These are phyloP conservation scores for Seira sanloemensis DNA, from an alignment of 2,888 invertebrate genomes.

Conservation along the genomic window DNA sequence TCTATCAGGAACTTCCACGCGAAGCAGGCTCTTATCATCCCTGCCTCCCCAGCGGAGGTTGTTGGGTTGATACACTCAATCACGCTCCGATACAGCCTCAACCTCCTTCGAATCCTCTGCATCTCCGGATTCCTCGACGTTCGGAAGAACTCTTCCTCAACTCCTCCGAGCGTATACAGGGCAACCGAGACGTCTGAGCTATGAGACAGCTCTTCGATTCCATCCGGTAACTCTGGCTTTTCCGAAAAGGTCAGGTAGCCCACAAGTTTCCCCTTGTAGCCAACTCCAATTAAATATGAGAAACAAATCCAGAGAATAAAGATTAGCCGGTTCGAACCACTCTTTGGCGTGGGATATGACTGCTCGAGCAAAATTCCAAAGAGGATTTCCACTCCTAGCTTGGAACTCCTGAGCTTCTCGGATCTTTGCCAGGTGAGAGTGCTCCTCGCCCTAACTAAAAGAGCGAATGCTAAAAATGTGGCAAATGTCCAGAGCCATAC, in stretches of 20 bases:
- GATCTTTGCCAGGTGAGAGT: not conserved
- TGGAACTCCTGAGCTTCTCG: not conserved
- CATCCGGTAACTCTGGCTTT: slow-evolving; percentile 21
- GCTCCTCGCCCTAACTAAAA: not conserved
- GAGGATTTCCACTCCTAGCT: not conserved
- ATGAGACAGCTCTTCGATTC: slow-evolving; percentile 23
- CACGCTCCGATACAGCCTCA: not conserved
- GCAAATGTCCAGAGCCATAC: slow-evolving; percentile 28
- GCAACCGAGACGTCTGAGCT: slow-evolving; percentile 20
- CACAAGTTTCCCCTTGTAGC: slow-evolving; percentile 46
- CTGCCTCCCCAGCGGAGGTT: too few relatives aligned
- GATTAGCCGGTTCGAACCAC: not conserved
- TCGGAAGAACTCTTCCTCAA: slow-evolving; percentile 37
- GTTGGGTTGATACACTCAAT: slow-evolving; percentile 13
- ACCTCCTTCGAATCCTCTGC: slow-evolving; percentile 18
- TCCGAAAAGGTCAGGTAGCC: slow-evolving; percentile 40
- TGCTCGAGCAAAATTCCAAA: slow-evolving; percentile 20
- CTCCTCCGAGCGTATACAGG: slow-evolving; percentile 42
- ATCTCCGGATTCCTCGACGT: slow-evolving; percentile 27
- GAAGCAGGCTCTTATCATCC: slow-evolving; percentile 21
- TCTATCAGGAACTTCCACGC: slow-evolving; percentile 9
- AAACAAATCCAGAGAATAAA: slow-evolving; percentile 24
- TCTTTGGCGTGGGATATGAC: not conserved
- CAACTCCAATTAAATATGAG: slow-evolving; percentile 40
- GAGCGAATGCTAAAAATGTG: slow-evolving; percentile 7